A percentile compares a stretch with the other conserved stretches of the same genome.
Evolutionary conservation across 2,888 invertebrate species (phyloP).

Genomic region (Anoncus sp.): DNA sequence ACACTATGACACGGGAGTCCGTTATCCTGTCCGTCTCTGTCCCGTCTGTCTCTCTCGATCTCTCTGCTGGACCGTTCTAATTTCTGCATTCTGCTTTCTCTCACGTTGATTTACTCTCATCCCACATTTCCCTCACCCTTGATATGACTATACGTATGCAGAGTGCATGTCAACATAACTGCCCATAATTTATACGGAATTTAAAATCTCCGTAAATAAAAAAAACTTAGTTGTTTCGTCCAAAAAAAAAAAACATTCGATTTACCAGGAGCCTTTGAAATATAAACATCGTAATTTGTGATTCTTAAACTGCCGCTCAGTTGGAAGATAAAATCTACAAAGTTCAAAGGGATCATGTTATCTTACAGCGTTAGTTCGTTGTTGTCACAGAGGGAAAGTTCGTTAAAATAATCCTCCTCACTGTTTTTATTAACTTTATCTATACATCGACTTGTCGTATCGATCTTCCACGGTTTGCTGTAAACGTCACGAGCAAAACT

Average conservation of each 20-base stretch:
- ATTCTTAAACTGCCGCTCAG: too few relatives aligned
- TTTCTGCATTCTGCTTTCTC: constrained; percentile 27
- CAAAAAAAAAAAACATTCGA: too few relatives aligned
- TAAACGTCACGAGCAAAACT: not conserved
- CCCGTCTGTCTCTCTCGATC: constrained; percentile 22
- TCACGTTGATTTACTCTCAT: constrained; percentile 7
- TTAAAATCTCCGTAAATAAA: not conserved
- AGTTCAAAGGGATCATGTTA: too few relatives aligned
- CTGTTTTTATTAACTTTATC: not conserved
- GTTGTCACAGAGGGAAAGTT: too few relatives aligned
- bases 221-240: too few relatives aligned
- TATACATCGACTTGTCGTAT: not conserved
- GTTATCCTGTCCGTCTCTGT: constrained; percentile 38
- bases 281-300: too few relatives aligned
- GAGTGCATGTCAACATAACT: not conserved
- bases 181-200: not conserved
- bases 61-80: constrained; percentile 19
- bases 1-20: constrained; percentile 30
- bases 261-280: too few relatives aligned
- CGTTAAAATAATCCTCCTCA: not conserved
- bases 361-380: too few relatives aligned
- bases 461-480: constrained; percentile 8
- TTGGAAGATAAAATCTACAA: too few relatives aligned
- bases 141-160: not conserved
- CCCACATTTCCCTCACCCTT: constrained; percentile 9